Conservation (phyloP, 2,113 vertebrate genomes). For the Larimichthys polyactis region DNA sequence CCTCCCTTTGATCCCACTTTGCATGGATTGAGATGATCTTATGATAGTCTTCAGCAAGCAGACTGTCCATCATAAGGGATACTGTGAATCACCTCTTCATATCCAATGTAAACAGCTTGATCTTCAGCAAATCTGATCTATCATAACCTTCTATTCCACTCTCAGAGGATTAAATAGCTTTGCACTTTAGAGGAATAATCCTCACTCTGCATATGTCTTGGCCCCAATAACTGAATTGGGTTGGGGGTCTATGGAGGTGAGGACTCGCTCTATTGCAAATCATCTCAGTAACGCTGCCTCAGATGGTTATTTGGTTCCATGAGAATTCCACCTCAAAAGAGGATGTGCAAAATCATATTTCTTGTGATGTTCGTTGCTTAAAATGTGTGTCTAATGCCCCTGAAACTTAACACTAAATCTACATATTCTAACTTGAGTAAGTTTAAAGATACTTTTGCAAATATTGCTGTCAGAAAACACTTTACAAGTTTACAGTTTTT, state of each 20-base stretch:
- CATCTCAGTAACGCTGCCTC: slow-evolving; percentile 8
- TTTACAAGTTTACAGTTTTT: not conserved
- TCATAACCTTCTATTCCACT: slow-evolving; percentile 66
- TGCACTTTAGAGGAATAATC: slow-evolving; percentile 79
- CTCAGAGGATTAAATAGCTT: slow-evolving; percentile 76
- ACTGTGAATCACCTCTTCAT: slow-evolving; percentile 69
- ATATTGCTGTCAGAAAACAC: not conserved
- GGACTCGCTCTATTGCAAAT: slow-evolving; percentile 1
- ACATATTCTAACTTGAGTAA: not conserved
- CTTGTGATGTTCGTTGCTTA: not conserved
- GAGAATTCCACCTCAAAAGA: not conserved
- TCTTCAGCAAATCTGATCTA: slow-evolving; percentile 77
- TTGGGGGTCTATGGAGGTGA: slow-evolving; percentile 49
- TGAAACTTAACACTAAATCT: slow-evolving; percentile 7
- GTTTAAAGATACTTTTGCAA: not conserved
- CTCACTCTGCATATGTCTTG: slow-evolving; percentile 70
- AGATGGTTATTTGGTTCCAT: not conserved
- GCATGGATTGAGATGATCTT: slow-evolving; percentile 72
- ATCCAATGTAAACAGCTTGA: slow-evolving; percentile 76
- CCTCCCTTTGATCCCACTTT: slow-evolving; percentile 64
- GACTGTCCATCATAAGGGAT: slow-evolving; percentile 63
- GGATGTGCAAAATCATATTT: not conserved
- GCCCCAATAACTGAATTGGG: slow-evolving; percentile 62
- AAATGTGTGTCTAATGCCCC: not conserved
- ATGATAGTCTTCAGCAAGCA: slow-evolving; percentile 63